Percentiles rank a stretch among this genome's conserved stretches.
Conservation (phyloP, 2,113 vertebrate species). For the Grammomys dolichurus region DNA sequence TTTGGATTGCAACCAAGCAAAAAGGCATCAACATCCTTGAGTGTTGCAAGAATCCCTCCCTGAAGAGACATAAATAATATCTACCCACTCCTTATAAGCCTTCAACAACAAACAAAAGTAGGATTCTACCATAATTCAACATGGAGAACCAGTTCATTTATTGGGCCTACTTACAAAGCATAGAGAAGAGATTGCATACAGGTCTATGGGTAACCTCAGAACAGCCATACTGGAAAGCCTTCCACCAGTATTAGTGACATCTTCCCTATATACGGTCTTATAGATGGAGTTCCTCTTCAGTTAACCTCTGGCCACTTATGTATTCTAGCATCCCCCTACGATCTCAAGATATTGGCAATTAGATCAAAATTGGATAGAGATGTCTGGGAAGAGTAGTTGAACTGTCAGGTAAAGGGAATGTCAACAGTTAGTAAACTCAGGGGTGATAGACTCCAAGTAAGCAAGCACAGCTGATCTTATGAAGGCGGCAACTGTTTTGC, state of each 20-base stretch:
- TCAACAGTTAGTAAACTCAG: not conserved
- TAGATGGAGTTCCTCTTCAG: not conserved
- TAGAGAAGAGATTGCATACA: too few relatives aligned
- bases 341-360: not conserved
- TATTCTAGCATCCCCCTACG: not conserved
- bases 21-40: not conserved
- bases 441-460: not conserved
- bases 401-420: not conserved
- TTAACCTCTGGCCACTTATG: not conserved
- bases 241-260: not conserved
- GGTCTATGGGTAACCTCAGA: not conserved
- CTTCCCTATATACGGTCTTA: not conserved
- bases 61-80: not conserved
- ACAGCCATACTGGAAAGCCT: not conserved
- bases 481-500: not conserved
- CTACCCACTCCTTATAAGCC: not conserved
- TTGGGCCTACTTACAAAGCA: not conserved
- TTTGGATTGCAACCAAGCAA: conserved; percentile 70
- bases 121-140: not conserved
- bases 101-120: not conserved
- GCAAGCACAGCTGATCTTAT: not conserved
- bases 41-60: not conserved
- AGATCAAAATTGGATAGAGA: not conserved
- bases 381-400: not conserved
- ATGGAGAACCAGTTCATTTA: not conserved